Evolutionary conservation across 1,140 invertebrate genomes (phyloP).

Genomic region (Spodoptera litura): DNA sequence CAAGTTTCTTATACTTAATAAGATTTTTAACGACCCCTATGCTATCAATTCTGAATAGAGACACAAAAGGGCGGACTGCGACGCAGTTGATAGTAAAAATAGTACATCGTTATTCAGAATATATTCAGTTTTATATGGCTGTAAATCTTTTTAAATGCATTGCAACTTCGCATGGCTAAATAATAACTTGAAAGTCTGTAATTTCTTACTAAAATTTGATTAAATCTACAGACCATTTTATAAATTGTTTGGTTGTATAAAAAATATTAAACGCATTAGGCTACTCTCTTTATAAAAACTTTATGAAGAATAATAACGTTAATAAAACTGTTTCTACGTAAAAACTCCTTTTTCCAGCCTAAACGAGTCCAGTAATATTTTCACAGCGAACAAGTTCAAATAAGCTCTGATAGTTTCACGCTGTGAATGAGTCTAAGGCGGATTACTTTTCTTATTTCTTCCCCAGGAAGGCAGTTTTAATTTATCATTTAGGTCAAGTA

Average conservation of each 20-base stretch:
- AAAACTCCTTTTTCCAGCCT: conserved; percentile 13
- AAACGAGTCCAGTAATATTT: conserved; percentile 23
- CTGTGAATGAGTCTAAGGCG: conserved; percentile 24
- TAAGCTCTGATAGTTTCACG: conserved; percentile 34
- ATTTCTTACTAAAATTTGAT: background rate
- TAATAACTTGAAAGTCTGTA: background rate
- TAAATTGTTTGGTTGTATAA: background rate
- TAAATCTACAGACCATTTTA: background rate
- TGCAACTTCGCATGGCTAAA: conserved; percentile 7
- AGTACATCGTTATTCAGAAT: conserved; percentile 33
- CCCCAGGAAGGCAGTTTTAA: conserved; percentile 27
- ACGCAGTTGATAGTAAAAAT: conserved; percentile 30
- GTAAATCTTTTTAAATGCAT: conserved; percentile 38
- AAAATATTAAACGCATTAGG: background rate
- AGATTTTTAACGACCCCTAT: conserved; percentile 16
- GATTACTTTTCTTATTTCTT: conserved; percentile 33
- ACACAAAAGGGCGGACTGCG: conserved; percentile 20
- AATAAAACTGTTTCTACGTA: too few relatives aligned
- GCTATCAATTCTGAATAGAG: conserved; percentile 13
- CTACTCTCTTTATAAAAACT: too few relatives aligned
- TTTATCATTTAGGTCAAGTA: conserved; percentile 39
- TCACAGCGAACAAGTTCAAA: conserved; percentile 27
- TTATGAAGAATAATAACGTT: too few relatives aligned
- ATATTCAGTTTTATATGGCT: conserved; percentile 33
- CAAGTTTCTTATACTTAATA: conserved; percentile 4